phyloP scores from a whole-genome alignment of 2,113 vertebrate genomes.

The Mola mola region DNA sequence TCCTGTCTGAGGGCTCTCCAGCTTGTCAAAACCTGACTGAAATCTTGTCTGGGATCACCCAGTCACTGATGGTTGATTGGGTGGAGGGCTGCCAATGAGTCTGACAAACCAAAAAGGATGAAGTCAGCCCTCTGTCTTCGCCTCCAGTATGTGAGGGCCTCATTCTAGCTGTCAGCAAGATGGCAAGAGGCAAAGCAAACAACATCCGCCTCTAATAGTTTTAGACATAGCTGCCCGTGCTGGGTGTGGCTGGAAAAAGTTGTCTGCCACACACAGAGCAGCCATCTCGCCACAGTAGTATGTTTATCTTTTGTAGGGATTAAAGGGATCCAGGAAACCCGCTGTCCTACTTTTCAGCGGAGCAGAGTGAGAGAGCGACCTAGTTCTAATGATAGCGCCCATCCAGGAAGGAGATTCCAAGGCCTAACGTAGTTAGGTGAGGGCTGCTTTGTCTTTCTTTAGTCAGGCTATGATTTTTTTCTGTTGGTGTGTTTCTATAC shows the following conservation, averaged over 20 bases:
- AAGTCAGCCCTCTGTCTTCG: slow-evolving; percentile 62
- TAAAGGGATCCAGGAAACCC: slow-evolving; percentile 74
- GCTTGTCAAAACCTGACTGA: slow-evolving; percentile 67
- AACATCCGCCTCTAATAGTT: slow-evolving; percentile 57
- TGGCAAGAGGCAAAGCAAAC: slow-evolving; percentile 50
- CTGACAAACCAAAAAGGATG: slow-evolving; percentile 52
- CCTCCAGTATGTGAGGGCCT: slow-evolving; percentile 41
- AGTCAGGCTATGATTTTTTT: slow-evolving; percentile 25
- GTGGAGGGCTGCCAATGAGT: slow-evolving; percentile 28
- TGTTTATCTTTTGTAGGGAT: slow-evolving; percentile 75
- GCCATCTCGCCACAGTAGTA: slow-evolving; percentile 51
- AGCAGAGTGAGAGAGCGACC: slow-evolving; percentile 42
- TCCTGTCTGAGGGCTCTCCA: slow-evolving; percentile 53
- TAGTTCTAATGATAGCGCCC: slow-evolving; percentile 60
- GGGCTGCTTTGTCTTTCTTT: slow-evolving; percentile 40
- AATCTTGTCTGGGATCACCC: slow-evolving; percentile 38
- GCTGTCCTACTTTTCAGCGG: slow-evolving; percentile 64
- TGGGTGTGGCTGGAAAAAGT: slow-evolving; percentile 67
- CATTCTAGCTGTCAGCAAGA: slow-evolving; percentile 62
- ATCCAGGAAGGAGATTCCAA: slow-evolving; percentile 60
- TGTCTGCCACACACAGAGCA: slow-evolving; percentile 53
- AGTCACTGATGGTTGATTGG: slow-evolving; percentile 21
- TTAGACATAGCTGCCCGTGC: slow-evolving; percentile 49
- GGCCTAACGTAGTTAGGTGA: slow-evolving; percentile 57
- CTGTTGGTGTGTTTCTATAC: slow-evolving; percentile 38